These are phyloP conservation scores for Orgyia antiqua DNA, from an alignment of 2,888 invertebrate genomes.

Conservation along the genomic window DNA sequence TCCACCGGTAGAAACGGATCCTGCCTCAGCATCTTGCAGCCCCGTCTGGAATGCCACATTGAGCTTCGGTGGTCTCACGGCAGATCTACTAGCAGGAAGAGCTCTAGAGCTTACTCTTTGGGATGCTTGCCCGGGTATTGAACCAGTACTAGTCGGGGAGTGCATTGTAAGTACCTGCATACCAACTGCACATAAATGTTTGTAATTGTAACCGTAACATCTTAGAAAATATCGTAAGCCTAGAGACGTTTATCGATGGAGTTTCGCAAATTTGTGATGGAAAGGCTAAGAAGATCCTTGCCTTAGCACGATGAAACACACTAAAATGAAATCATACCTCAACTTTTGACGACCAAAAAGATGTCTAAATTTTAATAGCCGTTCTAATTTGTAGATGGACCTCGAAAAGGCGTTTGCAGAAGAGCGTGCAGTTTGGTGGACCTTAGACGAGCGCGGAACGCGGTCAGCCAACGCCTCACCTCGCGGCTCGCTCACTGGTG, in stretches of 20 bases:
- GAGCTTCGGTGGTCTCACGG: conserved; percentile 87
- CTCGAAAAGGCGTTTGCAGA: conserved; percentile 90
- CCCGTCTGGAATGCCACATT: conserved; percentile 96
- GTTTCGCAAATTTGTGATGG: no score
- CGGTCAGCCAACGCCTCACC: conserved; percentile 89
- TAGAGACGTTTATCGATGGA: no score
- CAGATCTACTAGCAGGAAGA: conserved; percentile 87
- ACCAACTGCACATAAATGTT: no score
- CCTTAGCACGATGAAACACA: no score
- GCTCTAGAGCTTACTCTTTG: conserved; percentile 92
- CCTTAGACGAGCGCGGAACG: conserved; percentile 88
- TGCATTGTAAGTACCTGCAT: conserved; percentile 75
- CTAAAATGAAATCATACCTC: no score
- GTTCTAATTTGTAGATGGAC: no score
- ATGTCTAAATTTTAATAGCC: no score
- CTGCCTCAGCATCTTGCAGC: conserved; percentile 90
- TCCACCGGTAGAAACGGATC: conserved; percentile 88
- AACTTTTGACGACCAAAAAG: no score
- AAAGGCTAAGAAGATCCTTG: no score
- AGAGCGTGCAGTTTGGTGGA: conserved; percentile 94
- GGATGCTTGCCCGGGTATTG: conserved; percentile 91
- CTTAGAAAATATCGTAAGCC: no score
- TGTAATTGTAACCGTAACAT: no score
- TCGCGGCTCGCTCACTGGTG: conserved; percentile 85
- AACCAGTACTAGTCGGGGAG: conserved; percentile 89